phyloP scores from a whole-genome alignment of 2,797 vertebrate genomes.

The Arrhamphus sclerolepis region DNA sequence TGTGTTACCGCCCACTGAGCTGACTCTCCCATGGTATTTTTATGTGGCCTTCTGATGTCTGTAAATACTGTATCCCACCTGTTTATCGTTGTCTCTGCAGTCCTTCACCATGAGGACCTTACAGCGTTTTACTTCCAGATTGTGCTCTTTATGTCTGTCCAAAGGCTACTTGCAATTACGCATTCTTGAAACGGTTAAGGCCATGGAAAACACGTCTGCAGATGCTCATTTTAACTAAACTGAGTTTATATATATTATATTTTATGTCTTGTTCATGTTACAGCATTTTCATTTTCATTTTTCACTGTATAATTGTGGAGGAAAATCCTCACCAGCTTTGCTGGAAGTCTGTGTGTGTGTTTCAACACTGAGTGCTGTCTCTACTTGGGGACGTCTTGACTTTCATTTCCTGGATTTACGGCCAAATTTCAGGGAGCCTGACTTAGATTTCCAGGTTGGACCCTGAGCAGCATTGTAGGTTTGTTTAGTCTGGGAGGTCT shows the following conservation, averaged over 20 bases:
- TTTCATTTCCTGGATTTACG: slow-evolving; percentile 64
- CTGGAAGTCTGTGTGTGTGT: slow-evolving; percentile 34
- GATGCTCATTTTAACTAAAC: slow-evolving; percentile 22
- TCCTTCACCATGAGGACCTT: slow-evolving; percentile 47
- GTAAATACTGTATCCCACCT: slow-evolving; percentile 58
- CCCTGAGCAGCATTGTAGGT: slow-evolving; percentile 18
- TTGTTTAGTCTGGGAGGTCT: slow-evolving; percentile 29
- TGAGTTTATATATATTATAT: background rate
- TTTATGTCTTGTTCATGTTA: slow-evolving; percentile 40
- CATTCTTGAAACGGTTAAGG: slow-evolving; percentile 27
- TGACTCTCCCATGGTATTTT: slow-evolving; percentile 69
- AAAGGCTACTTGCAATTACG: background rate
- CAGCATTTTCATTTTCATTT: slow-evolving; percentile 27
- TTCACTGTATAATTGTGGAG: too few species aligned
- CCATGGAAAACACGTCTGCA: slow-evolving; percentile 24
- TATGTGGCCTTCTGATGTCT: slow-evolving; percentile 68
- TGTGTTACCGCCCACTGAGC: slow-evolving; percentile 62
- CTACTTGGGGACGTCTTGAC: slow-evolving; percentile 46
- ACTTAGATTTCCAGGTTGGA: slow-evolving; percentile 45
- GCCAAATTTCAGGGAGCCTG: slow-evolving; percentile 37
- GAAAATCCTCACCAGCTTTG: slow-evolving; percentile 38
- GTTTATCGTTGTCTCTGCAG: slow-evolving; percentile 62
- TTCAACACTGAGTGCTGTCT: slow-evolving; percentile 40
- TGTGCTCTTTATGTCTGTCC: background rate
- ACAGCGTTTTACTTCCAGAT: slow-evolving; percentile 17